Conservation (phyloP, 2,113 vertebrate genomes). For the Andinoacara biseriatus region DNA sequence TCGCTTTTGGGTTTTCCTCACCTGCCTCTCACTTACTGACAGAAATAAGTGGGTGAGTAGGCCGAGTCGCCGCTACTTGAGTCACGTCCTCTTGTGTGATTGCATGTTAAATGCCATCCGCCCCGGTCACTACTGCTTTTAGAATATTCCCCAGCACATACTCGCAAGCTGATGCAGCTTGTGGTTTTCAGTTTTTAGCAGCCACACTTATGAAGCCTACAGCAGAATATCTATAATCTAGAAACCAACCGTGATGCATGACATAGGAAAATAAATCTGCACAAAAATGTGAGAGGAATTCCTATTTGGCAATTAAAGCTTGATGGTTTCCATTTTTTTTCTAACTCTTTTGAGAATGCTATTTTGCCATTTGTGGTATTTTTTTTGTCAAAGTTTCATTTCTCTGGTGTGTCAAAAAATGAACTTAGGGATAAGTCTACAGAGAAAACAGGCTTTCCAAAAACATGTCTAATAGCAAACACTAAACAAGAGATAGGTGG, state of each 20-base stretch:
- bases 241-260: background rate
- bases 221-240: background rate
- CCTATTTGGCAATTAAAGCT: background rate
- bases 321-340: too few relatives aligned
- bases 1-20: background rate
- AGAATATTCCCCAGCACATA: slow-evolving; percentile 34
- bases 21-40: slow-evolving; percentile 40
- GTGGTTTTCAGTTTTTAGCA: background rate
- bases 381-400: background rate
- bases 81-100: background rate
- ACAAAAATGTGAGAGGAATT: slow-evolving; percentile 7
- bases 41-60: slow-evolving; percentile 43
- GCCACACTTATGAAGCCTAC: background rate
- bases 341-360: too few relatives aligned
- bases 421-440: background rate
- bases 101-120: slow-evolving; percentile 43
- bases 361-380: too few relatives aligned
- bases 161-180: slow-evolving; percentile 34
- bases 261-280: slow-evolving; percentile 4
- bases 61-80: background rate
- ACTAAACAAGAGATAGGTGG: background rate
- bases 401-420: background rate
- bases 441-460: slow-evolving; percentile 18
- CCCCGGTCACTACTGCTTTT: slow-evolving; percentile 38
- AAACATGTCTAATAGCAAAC: slow-evolving; percentile 32